Percentiles rank a stretch among this genome's conserved stretches.
These are phyloP conservation scores for Pleuronectes platessa DNA, from an alignment of 2,113 vertebrate genomes.

Conservation along the genomic window DNA sequence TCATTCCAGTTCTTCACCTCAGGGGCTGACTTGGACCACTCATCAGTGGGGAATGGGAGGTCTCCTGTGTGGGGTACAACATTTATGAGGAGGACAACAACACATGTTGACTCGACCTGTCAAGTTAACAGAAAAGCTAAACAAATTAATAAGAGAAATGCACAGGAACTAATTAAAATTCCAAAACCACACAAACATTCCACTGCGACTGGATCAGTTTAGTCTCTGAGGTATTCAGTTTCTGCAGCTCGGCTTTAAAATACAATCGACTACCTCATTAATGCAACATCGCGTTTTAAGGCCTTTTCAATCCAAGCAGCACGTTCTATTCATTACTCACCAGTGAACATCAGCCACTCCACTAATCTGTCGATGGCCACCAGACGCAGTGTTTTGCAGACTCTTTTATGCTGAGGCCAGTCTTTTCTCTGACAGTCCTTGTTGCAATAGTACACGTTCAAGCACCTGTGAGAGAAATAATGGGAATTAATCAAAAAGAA, in stretches of 20 bases:
- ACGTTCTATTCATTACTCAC: conserved; percentile 70
- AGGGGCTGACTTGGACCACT: conserved; percentile 80
- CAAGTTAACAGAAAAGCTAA: not conserved
- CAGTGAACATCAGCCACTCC: conserved; percentile 94
- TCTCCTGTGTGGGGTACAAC: conserved; percentile 65
- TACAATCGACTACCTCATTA: conserved; percentile 25
- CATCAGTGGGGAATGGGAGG: conserved; percentile 76
- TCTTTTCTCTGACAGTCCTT: conserved; percentile 88
- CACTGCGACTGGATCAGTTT: too few relatives aligned
- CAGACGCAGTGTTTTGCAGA: conserved; percentile 88
- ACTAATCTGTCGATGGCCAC: conserved; percentile 91
- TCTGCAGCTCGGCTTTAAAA: conserved; percentile 34
- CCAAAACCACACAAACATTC: too few relatives aligned
- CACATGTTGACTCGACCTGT: not conserved
- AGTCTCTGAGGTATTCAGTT: not conserved
- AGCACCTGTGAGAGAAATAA: conserved; percentile 83
- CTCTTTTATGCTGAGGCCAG: conserved; percentile 91
- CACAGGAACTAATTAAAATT: too few relatives aligned
- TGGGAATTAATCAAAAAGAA: not conserved
- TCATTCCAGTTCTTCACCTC: conserved; percentile 85
- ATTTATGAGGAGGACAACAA: not conserved
- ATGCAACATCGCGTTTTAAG: conserved; percentile 5
- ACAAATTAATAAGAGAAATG: not conserved
- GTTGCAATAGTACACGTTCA: conserved; percentile 95
- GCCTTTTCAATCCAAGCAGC: conserved; percentile 12